These are phyloP conservation scores for Pteruthius melanotis DNA, from an alignment of 2,113 vertebrate genomes.

Conservation along the genomic window DNA sequence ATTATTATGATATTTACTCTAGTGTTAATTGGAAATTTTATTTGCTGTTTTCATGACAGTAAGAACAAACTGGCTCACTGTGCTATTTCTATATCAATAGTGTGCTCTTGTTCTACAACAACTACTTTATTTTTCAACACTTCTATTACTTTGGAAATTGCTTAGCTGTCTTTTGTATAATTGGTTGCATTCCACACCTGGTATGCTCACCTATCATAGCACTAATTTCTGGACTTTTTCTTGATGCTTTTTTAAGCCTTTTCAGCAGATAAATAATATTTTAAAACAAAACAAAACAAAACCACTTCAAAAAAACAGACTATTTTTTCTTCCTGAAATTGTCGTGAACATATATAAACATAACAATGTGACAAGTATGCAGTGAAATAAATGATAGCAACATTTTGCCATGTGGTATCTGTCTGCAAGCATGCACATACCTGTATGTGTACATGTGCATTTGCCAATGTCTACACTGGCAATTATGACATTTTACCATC, in stretches of 20 bases:
- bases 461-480: background rate
- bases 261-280: background rate
- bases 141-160: background rate
- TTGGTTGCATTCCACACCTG: background rate
- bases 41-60: background rate
- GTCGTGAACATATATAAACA: background rate
- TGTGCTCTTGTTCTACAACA: background rate
- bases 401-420: background rate
- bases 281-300: too few species aligned
- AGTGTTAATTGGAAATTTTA: background rate
- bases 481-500: background rate
- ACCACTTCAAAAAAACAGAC: background rate
- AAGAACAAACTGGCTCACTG: background rate
- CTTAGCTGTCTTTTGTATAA: background rate
- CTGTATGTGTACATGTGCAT: accelerated
- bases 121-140: background rate
- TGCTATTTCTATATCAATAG: background rate
- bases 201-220: background rate
- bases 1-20: background rate
- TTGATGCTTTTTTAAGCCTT: background rate
- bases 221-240: background rate
- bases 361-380: background rate
- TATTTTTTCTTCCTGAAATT: background rate
- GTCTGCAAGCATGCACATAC: background rate
- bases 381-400: background rate